These are phyloP conservation scores for Cyanoliseus patagonus DNA, from an alignment of 2,113 vertebrate species.

Conservation along the genomic window DNA sequence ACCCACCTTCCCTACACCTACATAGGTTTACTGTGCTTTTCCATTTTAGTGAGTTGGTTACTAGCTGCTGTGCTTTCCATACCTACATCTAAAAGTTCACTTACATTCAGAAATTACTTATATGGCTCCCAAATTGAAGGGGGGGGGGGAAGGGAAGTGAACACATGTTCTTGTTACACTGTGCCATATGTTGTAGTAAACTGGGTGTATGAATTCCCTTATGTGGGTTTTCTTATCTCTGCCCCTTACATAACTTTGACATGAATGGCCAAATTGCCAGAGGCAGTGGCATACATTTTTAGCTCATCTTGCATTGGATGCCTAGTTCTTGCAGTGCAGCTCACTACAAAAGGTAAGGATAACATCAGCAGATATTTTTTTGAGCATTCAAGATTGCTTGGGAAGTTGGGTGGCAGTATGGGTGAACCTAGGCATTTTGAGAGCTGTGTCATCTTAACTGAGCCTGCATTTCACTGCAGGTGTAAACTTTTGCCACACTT, in stretches of 20 bases:
- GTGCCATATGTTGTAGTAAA: slow-evolving; percentile 60
- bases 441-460: not conserved
- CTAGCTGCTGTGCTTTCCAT: not conserved
- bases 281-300: not conserved
- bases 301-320: not conserved
- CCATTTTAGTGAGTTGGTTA: not conserved
- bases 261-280: slow-evolving; percentile 43
- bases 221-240: slow-evolving; percentile 45
- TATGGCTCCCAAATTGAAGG: not conserved
- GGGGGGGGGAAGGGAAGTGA: not conserved
- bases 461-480: not conserved
- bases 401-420: not conserved
- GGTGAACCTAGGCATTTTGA: not conserved
- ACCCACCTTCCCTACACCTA: not conserved
- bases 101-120: not conserved
- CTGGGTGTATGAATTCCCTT: slow-evolving; percentile 29
- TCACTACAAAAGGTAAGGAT: not conserved
- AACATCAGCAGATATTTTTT: not conserved
- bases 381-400: not conserved
- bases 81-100: not conserved
- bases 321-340: not conserved
- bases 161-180: not conserved
- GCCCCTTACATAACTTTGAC: slow-evolving; percentile 45
- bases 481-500: not conserved
- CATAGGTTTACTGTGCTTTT: not conserved